Evolutionary conservation across 2,113 vertebrate genomes (phyloP).

Genomic region (Trachemys scripta): DNA sequence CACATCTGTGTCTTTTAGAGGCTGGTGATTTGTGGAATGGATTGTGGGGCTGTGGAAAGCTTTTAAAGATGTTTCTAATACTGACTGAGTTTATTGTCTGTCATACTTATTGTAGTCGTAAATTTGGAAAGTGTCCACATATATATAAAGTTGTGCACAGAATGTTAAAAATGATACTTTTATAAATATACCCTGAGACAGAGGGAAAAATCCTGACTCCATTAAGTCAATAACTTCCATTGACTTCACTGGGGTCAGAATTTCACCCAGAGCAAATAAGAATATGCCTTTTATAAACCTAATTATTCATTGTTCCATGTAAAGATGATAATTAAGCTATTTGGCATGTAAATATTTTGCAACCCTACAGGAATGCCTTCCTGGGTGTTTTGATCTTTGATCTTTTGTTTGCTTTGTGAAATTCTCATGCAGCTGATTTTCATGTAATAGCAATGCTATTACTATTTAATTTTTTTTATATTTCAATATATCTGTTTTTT

Average conservation of each 20-base stretch:
- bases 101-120: not conserved
- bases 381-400: conserved; percentile 33
- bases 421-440: conserved; percentile 47
- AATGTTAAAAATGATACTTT: not conserved
- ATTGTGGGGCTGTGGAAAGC: not conserved
- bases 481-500: too few relatives aligned
- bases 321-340: conserved; percentile 60
- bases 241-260: conserved; percentile 19
- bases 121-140: not conserved
- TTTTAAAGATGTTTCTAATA: not conserved
- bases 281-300: not conserved
- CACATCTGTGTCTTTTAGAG: not conserved
- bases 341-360: conserved; percentile 55
- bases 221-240: not conserved
- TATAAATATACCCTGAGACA: not conserved
- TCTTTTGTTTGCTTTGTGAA: conserved; percentile 54
- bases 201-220: not conserved
- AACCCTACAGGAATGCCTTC: conserved; percentile 1
- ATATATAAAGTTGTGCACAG: not conserved
- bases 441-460: conserved; percentile 42
- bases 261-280: conserved; percentile 22
- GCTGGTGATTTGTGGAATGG: not conserved
- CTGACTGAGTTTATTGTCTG: not conserved
- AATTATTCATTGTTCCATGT: not conserved
- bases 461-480: conserved; percentile 8